Evolutionary conservation across 2,113 vertebrate genomes (phyloP).

Genomic region (Odontophorus gujanensis): DNA sequence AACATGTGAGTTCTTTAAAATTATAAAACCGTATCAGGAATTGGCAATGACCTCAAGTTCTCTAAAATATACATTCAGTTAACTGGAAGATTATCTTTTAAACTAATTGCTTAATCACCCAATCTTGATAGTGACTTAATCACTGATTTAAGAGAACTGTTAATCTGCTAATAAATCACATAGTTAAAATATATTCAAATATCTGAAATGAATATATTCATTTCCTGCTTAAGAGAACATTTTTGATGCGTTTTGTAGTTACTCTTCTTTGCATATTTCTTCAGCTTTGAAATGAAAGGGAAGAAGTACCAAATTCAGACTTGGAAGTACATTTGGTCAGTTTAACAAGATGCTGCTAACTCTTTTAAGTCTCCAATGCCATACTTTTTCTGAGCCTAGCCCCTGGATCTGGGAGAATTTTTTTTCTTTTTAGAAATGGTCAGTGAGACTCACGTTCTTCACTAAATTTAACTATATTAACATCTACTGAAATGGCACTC

Average conservation of each 20-base stretch:
- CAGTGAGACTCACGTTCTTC: not conserved
- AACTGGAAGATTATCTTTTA: constrained; percentile 47
- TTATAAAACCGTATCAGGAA: not conserved
- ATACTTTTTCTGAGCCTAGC: not conserved
- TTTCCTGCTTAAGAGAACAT: constrained; percentile 22
- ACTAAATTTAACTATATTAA: not conserved
- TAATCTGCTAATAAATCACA: constrained; percentile 14
- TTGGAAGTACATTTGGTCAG: not conserved
- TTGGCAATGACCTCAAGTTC: constrained; percentile 27
- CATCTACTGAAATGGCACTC: not conserved
- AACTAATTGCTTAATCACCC: constrained; percentile 32
- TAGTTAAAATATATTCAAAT: constrained; percentile 28
- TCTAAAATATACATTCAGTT: not conserved
- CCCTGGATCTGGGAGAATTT: not conserved
- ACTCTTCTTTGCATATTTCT: not conserved
- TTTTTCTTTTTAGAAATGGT: not conserved
- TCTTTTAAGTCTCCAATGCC: not conserved
- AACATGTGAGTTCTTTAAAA: not conserved
- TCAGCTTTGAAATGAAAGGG: not conserved
- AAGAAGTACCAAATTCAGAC: not conserved
- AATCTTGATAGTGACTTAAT: constrained; percentile 4
- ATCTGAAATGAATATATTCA: not conserved
- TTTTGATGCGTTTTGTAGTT: not conserved
- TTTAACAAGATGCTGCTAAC: not conserved
- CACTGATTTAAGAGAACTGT: constrained; percentile 31